Conservation (phyloP, 1,140 invertebrate species). For the Drosophila yakuba region DNA sequence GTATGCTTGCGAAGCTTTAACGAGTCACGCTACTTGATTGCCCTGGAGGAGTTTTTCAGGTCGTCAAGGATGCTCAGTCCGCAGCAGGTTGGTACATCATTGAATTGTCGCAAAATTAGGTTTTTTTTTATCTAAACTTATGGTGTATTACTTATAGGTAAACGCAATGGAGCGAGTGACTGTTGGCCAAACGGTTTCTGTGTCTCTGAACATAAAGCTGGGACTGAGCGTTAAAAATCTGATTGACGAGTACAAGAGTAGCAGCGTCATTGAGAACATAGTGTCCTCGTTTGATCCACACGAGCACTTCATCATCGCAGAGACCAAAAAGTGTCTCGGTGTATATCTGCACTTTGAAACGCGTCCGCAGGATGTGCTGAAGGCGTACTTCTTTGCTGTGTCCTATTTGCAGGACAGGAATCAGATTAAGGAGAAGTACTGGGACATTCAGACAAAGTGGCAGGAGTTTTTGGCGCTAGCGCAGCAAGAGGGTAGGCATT, state of each 20-base stretch:
- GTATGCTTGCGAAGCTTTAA: conserved; percentile 92
- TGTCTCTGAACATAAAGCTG: conserved; percentile 82
- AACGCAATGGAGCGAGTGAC: conserved; percentile 88
- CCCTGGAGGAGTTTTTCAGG: conserved; percentile 88
- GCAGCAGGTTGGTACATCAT: conserved; percentile 54
- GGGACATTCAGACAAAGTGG: conserved; percentile 85
- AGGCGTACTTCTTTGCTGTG: conserved; percentile 82
- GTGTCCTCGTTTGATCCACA: conserved; percentile 85
- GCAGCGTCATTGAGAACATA: conserved; percentile 72
- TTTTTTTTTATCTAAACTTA: neutral
- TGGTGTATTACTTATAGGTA: conserved; percentile 60
- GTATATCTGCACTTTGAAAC: conserved; percentile 84
- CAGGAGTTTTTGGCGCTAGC: conserved; percentile 82
- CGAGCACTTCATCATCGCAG: conserved; percentile 83
- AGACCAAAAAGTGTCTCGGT: conserved; percentile 75
- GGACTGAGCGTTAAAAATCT: conserved; percentile 71
- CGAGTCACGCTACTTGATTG: conserved; percentile 89
- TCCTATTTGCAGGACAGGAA: conserved; percentile 84
- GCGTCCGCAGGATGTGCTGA: conserved; percentile 79
- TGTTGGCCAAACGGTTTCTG: conserved; percentile 85
- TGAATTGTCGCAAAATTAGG: no score
- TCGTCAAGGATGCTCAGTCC: conserved; percentile 85
- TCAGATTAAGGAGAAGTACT: conserved; percentile 85
- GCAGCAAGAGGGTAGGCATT: conserved; percentile 68
- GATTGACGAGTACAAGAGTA: conserved; percentile 68